Evolutionary conservation across 64 coral and sea anemone genomes (phyloP).

Genomic region (Pachyseris speciosa): DNA sequence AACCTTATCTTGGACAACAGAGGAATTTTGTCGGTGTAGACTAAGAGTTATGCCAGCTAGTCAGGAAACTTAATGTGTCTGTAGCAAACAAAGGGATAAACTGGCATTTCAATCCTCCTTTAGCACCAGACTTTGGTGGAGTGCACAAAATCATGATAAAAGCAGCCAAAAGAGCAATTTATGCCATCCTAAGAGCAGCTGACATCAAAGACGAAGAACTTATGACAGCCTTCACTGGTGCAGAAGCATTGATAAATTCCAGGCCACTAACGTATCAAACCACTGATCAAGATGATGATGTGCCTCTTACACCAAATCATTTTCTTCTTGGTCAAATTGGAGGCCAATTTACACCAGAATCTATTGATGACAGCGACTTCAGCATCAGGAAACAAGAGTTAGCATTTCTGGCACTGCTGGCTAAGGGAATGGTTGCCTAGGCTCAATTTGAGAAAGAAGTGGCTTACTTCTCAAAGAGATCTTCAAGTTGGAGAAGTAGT

Average conservation of each 20-base stretch:
- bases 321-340: slow-evolving; percentile 68
- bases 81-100: too few relatives aligned
- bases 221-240: slow-evolving; percentile 52
- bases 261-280: slow-evolving; percentile 69
- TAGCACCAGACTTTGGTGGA: too few relatives aligned
- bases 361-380: slow-evolving; percentile 6
- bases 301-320: slow-evolving; percentile 52
- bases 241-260: slow-evolving; percentile 64
- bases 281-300: slow-evolving; percentile 23
- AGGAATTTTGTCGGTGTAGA: too few relatives aligned
- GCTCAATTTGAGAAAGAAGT: slow-evolving; percentile 56
- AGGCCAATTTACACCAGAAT: slow-evolving; percentile 63
- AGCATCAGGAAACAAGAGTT: slow-evolving; percentile 32
- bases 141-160: too few relatives aligned
- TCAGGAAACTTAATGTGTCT: too few relatives aligned
- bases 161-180: too few relatives aligned
- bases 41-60: too few relatives aligned
- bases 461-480: not conserved
- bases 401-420: slow-evolving; percentile 61
- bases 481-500: slow-evolving; percentile 47
- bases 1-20: too few relatives aligned
- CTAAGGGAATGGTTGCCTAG: slow-evolving; percentile 50
- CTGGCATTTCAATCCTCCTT: too few relatives aligned
- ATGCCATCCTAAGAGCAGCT: too few relatives aligned
- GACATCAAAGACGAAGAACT: too few relatives aligned